Evolutionary conservation across 2,797 vertebrate genomes (phyloP), one percentile per base, ranked within the genome.

Genomic region (Acanthornis magna): DNA sequence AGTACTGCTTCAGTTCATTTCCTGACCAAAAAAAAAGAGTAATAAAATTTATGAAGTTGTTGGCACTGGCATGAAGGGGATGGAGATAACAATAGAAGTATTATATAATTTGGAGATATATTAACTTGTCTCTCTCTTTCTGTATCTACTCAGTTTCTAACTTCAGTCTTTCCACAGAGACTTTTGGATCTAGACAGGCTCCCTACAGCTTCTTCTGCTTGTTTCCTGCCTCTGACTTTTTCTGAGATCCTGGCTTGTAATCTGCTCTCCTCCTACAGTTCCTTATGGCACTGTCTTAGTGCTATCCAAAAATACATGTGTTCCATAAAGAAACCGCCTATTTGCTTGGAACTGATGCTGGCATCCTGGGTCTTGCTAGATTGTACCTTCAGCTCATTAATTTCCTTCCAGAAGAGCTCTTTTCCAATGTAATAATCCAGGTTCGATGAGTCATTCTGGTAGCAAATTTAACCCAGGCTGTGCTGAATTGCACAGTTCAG

Each of bases 191-290:
- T 72, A 79, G 73, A 79, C 55, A 90, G 80, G 45, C 55, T 81
- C 63, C 62, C 66, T 32, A 66, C 1, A 16, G 88, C 45, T 77
- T 63, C 81, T 92, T 87, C 60, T 77, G 36, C 79, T 83, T 93
- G 43, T 91, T 96, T 95, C 89, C 76, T 84, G 80, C 57, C 60
- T 93, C 60, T 86, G 85, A 78, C 80, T 95, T 93, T 88, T 67
- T 90, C 67, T 76, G 84, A 88, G 80, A 86, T 86, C 42, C 77
- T 94, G 85, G 60, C 70, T 94, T 84, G 76, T 89, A 88, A 67
- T 94, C 74, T 93, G 67, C 60, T 94, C 58, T 94, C 93, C 90
- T 96, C 94, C 93, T 91, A 95, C 96, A 81, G 77, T 76, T 93
- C 88, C 90, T 95, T 95, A 95, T 96, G 96, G 80, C 85, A 82